Evolutionary conservation across 2,888 invertebrate species (phyloP).

Genomic region (Aporophyla lueneburgensis): DNA sequence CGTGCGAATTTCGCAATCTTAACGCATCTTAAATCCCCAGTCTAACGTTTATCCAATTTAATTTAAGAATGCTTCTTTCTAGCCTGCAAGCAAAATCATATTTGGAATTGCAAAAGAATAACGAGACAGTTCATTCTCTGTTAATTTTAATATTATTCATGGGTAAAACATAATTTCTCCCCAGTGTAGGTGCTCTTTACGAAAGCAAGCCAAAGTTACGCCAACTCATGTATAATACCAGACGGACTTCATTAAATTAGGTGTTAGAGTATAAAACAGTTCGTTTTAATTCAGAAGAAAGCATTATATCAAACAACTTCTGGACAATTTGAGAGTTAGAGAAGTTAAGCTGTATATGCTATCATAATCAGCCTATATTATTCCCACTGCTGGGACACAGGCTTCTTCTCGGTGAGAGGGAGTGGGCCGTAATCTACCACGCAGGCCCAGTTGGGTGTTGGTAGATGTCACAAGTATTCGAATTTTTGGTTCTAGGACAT

Average conservation of each 20-base stretch:
- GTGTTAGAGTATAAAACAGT: slow-evolving; percentile 9
- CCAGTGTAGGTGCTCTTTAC: not conserved
- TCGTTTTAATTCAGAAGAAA: slow-evolving; percentile 9
- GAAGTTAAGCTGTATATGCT: no score
- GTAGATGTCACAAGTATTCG: no score
- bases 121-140: not conserved
- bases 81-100: not conserved
- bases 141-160: slow-evolving; percentile 18
- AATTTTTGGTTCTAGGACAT: no score
- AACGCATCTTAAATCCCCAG: no score
- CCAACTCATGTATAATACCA: slow-evolving; percentile 7
- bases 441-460: no score
- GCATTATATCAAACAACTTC: slow-evolving; percentile 6
- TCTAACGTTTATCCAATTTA: not conserved
- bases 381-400: no score
- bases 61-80: not conserved
- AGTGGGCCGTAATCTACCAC: no score
- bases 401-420: no score
- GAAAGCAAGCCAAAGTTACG: not conserved
- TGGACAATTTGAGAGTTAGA: not conserved
- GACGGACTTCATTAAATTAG: slow-evolving; percentile 23
- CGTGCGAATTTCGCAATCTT: no score
- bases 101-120: slow-evolving; percentile 4
- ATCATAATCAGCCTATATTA: no score
- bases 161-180: slow-evolving; percentile 1